Evolutionary conservation across 2,888 invertebrate species (phyloP), one percentile per base, ranked within the genome.

Genomic region (Scaptomyza tumidula): DNA sequence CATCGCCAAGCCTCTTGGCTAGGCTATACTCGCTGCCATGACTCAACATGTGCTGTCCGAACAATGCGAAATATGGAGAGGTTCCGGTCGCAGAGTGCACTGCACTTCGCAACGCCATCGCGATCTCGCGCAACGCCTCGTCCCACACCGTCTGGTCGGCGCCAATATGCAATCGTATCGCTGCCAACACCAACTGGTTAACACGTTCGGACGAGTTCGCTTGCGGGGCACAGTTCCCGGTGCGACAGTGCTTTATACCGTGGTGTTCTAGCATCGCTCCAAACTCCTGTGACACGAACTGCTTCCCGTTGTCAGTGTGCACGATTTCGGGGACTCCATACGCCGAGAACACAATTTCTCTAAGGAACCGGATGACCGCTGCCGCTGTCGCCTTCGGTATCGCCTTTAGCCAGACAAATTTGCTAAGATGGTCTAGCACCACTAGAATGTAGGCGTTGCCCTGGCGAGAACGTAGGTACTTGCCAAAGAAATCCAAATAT

Each of bases 1-100:
- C 33, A 33, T 33, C 33, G 33, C 33, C 33, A 33, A 2, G 19
- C 19, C 19, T 19, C 19, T 19, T 1, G 31, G 9, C 31, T 31
- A 1, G 31, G 2, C 31, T 9, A 31, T 7, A 31, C 9, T 31
- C 31, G 31, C 31, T 31, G 31, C 31, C 31, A 9, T 31, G 31
- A 31, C 35, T 35, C 35, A 35, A 52, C 35, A 59, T 44, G 10
- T 35, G 33, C 9, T 59, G 37, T 5, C 44, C 59, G 52, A 52
- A 45, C n/a, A 59, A 7, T 0, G 52, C 33, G 10, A 44, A 59
- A n/a, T 35, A 58, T 10, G 58, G 50, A 0, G 50, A 33, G n/a
- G 27, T 33, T 6, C 44, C 44, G 13, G 27, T 59, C 1, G n/a
- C 31, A 5, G 13, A 2, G 13, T 59, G 50, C 3, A 33, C 10